Conservation (phyloP, 2,888 invertebrate genomes). For the Hemistola chrysoprasaria region DNA sequence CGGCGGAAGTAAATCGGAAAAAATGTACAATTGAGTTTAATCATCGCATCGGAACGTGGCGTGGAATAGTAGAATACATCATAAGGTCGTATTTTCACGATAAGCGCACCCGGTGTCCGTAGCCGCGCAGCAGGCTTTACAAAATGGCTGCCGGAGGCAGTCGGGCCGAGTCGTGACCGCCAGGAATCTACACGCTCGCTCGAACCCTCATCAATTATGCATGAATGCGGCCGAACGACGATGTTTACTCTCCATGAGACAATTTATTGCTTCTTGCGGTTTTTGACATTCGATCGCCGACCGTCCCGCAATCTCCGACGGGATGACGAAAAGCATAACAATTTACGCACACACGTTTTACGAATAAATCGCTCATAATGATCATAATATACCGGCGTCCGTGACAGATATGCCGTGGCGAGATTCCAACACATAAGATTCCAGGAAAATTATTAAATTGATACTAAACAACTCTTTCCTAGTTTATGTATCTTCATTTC, state of each 20-base stretch:
- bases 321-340: constrained; percentile 58
- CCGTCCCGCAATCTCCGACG: constrained; percentile 44
- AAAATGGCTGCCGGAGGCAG: constrained; percentile 77
- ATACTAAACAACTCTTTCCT: neutral
- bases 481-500: neutral
- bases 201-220: constrained; percentile 80
- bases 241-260: constrained; percentile 79
- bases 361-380: constrained; percentile 36
- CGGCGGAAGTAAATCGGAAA: constrained; percentile 51
- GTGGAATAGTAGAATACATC: constrained; percentile 44
- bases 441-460: constrained; percentile 17
- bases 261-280: constrained; percentile 79
- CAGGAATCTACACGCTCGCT: constrained; percentile 75
- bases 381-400: constrained; percentile 26
- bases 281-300: constrained; percentile 74
- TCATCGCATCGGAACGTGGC: constrained; percentile 44
- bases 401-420: constrained; percentile 28
- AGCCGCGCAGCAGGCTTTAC: constrained; percentile 70
- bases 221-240: constrained; percentile 77
- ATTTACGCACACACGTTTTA: constrained; percentile 40
- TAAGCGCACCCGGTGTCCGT: constrained; percentile 59
- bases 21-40: constrained; percentile 40
- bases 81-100: constrained; percentile 67
- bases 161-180: constrained; percentile 72
- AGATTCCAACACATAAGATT: constrained; percentile 21